A percentile compares a stretch with the other conserved stretches of the same genome.
phyloP scores from a whole-genome alignment of 2,113 vertebrate species.

The Mesitornis unicolor region DNA sequence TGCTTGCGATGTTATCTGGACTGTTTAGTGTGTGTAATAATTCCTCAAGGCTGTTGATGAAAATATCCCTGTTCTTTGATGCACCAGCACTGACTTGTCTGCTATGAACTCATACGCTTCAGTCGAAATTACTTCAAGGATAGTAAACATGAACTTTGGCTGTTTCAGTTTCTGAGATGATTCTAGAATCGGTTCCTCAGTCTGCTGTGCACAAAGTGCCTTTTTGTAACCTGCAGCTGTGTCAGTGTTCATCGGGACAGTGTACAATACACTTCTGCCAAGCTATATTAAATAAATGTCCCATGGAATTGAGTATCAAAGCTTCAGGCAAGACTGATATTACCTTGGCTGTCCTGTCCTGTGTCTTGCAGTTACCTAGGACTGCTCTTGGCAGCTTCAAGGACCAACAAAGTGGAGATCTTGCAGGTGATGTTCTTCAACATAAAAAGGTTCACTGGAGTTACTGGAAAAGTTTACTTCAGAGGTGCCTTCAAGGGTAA shows the following conservation, averaged over 20 bases:
- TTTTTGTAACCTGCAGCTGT: background rate
- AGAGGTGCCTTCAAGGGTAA: background rate
- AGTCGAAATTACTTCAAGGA: constrained; percentile 20
- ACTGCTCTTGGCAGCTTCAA: background rate
- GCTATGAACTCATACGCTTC: background rate
- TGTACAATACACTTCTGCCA: background rate
- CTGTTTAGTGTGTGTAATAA: background rate
- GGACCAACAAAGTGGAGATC: background rate
- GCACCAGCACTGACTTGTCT: constrained; percentile 57
- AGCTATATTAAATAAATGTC: background rate
- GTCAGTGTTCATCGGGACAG: background rate
- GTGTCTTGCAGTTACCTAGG: background rate
- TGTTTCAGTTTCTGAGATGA: background rate
- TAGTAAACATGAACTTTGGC: constrained; percentile 46
- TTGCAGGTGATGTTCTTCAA: background rate
- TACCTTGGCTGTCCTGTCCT: background rate
- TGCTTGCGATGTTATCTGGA: background rate
- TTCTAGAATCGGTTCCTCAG: background rate
- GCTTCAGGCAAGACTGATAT: background rate
- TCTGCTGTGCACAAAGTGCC: background rate
- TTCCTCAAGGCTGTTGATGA: constrained; percentile 29
- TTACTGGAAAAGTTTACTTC: background rate
- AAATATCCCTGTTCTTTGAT: constrained; percentile 55
- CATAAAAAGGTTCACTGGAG: background rate
- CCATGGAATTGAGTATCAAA: background rate